These are phyloP conservation scores for Conus canariensis DNA, from an alignment of 2,888 invertebrate genomes.

Conservation along the genomic window DNA sequence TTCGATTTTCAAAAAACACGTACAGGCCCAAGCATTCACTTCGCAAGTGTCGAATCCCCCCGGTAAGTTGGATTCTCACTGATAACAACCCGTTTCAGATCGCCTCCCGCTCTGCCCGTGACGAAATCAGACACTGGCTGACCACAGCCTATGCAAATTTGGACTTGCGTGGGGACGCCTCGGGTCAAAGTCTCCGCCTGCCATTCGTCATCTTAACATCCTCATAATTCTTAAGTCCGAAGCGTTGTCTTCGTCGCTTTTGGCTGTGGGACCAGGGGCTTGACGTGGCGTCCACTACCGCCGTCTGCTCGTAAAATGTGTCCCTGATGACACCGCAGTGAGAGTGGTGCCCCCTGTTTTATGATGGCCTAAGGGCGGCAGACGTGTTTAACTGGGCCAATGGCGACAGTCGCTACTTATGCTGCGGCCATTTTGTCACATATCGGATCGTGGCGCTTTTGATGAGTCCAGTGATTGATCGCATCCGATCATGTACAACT, in stretches of 20 bases:
- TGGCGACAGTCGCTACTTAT: conserved; percentile 15
- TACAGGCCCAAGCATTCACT: too few relatives aligned
- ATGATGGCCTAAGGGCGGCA: conserved; percentile 12
- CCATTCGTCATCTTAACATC: neutral
- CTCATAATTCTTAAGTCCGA: neutral
- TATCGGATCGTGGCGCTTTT: neutral
- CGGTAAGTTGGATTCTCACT: too few relatives aligned
- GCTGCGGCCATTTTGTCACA: conserved; percentile 2
- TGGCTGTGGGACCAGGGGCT: neutral
- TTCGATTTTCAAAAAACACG: too few relatives aligned
- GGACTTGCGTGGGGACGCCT: neutral
- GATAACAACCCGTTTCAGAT: neutral
- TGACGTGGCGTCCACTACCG: neutral
- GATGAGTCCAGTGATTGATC: neutral
- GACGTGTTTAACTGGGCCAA: conserved; percentile 4
- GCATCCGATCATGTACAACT: neutral
- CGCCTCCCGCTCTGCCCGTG: neutral
- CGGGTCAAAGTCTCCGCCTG: neutral
- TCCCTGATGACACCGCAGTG: neutral
- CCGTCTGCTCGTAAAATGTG: neutral
- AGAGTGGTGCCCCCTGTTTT: conserved; percentile 12
- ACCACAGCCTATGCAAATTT: neutral
- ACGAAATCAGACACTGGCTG: neutral
- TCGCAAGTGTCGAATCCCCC: too few relatives aligned
- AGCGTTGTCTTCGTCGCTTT: neutral